Percentiles rank a stretch among this genome's conserved stretches.
These are phyloP conservation scores for Lucifuga dentata DNA, from an alignment of 2,113 vertebrate genomes.

Conservation along the genomic window DNA sequence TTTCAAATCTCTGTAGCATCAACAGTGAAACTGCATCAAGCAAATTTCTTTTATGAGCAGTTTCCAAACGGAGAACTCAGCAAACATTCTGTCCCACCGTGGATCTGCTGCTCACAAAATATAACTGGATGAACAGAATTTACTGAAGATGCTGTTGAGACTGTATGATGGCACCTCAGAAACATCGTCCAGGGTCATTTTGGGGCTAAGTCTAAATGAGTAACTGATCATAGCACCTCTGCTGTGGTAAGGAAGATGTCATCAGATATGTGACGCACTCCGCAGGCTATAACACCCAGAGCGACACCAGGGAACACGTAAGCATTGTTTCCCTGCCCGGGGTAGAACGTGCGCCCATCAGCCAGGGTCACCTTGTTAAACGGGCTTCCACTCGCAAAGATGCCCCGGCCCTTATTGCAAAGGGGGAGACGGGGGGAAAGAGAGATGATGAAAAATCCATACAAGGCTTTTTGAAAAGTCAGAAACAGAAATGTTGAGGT, in stretches of 20 bases:
- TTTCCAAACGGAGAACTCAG: no score
- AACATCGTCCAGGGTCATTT: no score
- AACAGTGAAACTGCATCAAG: no score
- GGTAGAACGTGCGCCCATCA: conserved; percentile 90
- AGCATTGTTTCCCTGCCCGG: conserved; percentile 97
- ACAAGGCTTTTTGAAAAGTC: no score
- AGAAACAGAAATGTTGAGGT: not conserved
- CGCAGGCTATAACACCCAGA: conserved; percentile 90
- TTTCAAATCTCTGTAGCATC: no score
- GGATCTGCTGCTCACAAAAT: no score
- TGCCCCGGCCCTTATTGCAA: conserved; percentile 88
- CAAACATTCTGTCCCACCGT: no score
- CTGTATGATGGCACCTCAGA: no score
- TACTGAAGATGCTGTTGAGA: no score
- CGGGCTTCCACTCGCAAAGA: conserved; percentile 97
- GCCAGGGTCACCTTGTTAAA: conserved; percentile 91
- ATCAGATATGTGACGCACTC: conserved; percentile 93
- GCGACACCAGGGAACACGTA: conserved; percentile 98
- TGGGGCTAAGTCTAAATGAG: not conserved
- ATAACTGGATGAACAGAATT: no score
- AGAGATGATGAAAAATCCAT: not conserved
- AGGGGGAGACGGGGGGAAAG: not conserved
- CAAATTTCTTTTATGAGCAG: no score
- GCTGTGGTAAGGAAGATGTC: conserved; percentile 96
- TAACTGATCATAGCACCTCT: conserved; percentile 81